phyloP scores from a whole-genome alignment of 2,888 invertebrate species.

The Siphonodentalium dalli region DNA sequence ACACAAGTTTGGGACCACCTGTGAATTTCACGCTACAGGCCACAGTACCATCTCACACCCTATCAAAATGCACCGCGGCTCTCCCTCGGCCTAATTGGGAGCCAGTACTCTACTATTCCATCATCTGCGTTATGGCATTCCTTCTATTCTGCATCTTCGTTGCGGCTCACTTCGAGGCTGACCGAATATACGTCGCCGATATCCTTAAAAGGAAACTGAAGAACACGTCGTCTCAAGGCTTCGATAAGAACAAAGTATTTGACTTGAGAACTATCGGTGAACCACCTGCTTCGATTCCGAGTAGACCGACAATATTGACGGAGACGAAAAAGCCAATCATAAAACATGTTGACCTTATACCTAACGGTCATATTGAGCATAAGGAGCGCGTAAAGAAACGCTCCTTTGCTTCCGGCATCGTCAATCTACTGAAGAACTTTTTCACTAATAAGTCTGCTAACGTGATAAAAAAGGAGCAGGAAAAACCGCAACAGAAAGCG shows the following conservation, averaged over 20 bases:
- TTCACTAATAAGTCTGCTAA: too few species aligned
- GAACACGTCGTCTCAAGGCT: constrained; percentile 68
- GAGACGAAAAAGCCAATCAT: too few species aligned
- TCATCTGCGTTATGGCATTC: constrained; percentile 66
- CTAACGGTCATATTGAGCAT: too few species aligned
- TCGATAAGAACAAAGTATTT: constrained; percentile 68
- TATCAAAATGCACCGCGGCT: constrained; percentile 75
- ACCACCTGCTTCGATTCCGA: constrained; percentile 10
- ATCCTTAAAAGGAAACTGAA: constrained; percentile 52
- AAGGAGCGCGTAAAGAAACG: too few species aligned
- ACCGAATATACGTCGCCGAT: constrained; percentile 71
- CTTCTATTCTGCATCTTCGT: constrained; percentile 74
- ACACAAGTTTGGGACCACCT: constrained; percentile 61
- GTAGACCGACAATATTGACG: too few species aligned
- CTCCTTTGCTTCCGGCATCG: too few species aligned
- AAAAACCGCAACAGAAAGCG: too few species aligned
- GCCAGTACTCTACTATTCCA: constrained; percentile 72
- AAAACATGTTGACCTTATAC: too few species aligned
- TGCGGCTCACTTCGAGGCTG: constrained; percentile 77
- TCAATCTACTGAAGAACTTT: too few species aligned
- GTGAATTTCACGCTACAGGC: constrained; percentile 77
- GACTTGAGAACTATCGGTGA: constrained; percentile 59
- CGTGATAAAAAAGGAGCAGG: too few species aligned
- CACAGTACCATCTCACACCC: constrained; percentile 72
- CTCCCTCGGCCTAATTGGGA: constrained; percentile 83